A percentile compares a stretch with the other conserved stretches of the same genome.
phyloP scores from a whole-genome alignment of 2,888 invertebrate species.

The Amphipoea lucens region DNA sequence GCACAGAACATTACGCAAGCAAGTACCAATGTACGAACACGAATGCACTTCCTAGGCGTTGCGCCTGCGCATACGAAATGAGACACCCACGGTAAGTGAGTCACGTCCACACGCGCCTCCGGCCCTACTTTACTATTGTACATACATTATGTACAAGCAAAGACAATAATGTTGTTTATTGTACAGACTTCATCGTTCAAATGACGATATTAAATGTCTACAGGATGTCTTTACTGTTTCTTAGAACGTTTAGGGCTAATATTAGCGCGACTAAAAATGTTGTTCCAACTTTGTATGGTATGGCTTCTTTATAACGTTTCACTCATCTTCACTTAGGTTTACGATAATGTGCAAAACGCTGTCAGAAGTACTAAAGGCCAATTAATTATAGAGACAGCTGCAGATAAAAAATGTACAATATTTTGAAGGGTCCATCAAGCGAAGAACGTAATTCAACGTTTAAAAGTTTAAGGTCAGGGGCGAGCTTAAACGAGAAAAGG shows the following conservation, averaged over 20 bases:
- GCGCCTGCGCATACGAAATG: constrained; percentile 83
- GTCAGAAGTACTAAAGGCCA: constrained; percentile 36
- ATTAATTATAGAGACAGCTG: constrained; percentile 57
- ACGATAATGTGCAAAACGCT: constrained; percentile 40
- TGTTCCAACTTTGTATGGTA: constrained; percentile 50
- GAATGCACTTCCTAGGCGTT: constrained; percentile 85
- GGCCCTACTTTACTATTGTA: constrained; percentile 67
- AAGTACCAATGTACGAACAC: constrained; percentile 70
- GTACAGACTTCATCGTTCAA: constrained; percentile 68
- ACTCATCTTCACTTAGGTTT: constrained; percentile 48
- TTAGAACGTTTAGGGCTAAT: constrained; percentile 65
- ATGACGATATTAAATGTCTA: constrained; percentile 70
- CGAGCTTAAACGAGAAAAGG: constrained; percentile 65
- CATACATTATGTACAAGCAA: constrained; percentile 67
- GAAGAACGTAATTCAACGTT: constrained; percentile 57
- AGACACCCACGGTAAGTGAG: constrained; percentile 82
- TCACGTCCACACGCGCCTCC: constrained; percentile 74
- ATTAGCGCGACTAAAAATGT: constrained; percentile 59
- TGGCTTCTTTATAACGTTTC: constrained; percentile 42
- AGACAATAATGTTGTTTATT: constrained; percentile 75
- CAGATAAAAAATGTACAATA: constrained; percentile 49
- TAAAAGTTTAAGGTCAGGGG: constrained; percentile 71
- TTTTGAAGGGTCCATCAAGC: constrained; percentile 64
- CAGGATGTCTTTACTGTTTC: constrained; percentile 77
- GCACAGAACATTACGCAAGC: constrained; percentile 71